Conservation (phyloP, 2,888 invertebrate species). For the Sabellastarte sp. region DNA sequence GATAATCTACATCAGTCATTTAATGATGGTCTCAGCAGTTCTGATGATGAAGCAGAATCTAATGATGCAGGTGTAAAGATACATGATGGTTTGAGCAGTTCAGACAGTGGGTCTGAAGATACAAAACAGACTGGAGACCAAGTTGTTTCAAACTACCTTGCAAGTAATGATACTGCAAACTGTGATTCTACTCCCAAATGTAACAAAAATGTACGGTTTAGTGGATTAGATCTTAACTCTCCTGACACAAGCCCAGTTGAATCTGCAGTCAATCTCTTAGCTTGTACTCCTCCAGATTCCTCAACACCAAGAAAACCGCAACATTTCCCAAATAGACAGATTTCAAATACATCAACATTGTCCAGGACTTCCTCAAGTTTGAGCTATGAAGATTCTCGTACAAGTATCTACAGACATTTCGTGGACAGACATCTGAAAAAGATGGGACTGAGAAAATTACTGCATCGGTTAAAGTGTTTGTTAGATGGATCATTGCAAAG, state of each 20-base stretch:
- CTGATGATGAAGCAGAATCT: no score
- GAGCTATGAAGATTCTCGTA: constrained; percentile 39
- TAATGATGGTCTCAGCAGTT: no score
- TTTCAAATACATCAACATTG: constrained; percentile 23
- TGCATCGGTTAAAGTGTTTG: constrained; percentile 71
- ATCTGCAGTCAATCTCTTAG: constrained; percentile 30
- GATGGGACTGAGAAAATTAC: constrained; percentile 71
- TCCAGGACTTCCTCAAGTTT: constrained; percentile 47
- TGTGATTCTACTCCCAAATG: no score
- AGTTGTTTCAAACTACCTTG: no score
- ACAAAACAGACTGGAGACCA: no score
- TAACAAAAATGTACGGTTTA: no score
- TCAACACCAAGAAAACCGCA: constrained; percentile 36
- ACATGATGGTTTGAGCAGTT: no score
- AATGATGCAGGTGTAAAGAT: no score
- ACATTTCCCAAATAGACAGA: constrained; percentile 2
- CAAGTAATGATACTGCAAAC: no score
- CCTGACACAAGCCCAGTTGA: constrained; percentile 18
- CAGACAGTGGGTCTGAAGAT: no score
- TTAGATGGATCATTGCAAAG: constrained; percentile 53
- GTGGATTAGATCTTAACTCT: no score
- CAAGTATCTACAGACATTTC: constrained; percentile 67
- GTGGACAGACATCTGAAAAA: constrained; percentile 86
- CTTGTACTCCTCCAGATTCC: constrained; percentile 23
- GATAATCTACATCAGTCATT: no score